Percentiles rank a stretch among this genome's conserved stretches.
These are phyloP conservation scores for Sitta europaea DNA, from an alignment of 2,113 vertebrate genomes.

Conservation along the genomic window DNA sequence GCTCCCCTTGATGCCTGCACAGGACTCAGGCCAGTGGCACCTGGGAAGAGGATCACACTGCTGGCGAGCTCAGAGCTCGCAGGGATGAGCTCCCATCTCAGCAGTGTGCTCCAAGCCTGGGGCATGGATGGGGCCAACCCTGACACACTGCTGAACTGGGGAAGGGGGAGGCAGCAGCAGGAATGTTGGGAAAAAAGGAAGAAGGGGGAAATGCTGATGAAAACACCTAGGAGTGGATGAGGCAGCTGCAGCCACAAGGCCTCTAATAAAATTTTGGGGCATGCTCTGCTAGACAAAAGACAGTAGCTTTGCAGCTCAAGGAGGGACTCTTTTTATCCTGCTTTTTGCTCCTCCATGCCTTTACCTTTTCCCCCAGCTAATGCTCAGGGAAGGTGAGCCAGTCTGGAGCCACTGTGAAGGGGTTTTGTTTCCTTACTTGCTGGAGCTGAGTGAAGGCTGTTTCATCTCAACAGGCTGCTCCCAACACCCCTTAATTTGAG, in stretches of 20 bases:
- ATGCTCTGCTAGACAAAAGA: not conserved
- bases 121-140: not conserved
- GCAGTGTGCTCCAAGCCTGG: not conserved
- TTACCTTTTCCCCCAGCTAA: not conserved
- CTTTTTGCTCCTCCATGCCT: not conserved
- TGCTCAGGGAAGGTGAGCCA: not conserved
- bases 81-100: not conserved
- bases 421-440: not conserved
- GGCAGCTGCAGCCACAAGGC: not conserved
- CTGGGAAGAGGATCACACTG: not conserved
- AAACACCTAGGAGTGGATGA: not conserved
- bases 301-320: not conserved
- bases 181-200: not conserved
- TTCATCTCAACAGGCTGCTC: constrained; percentile 45
- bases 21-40: not conserved
- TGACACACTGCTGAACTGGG: fast-evolving
- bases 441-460: constrained; percentile 9
- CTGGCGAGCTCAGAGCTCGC: not conserved
- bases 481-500: constrained; percentile 53
- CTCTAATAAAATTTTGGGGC: not conserved
- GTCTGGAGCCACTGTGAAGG: not conserved
- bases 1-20: not conserved
- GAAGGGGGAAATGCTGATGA: not conserved
- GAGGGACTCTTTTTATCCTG: not conserved
- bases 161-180: not conserved